Evolutionary conservation across 1,140 invertebrate species (phyloP), one percentile per base, ranked within the genome.

Genomic region (Himalopsyche phryganea): DNA sequence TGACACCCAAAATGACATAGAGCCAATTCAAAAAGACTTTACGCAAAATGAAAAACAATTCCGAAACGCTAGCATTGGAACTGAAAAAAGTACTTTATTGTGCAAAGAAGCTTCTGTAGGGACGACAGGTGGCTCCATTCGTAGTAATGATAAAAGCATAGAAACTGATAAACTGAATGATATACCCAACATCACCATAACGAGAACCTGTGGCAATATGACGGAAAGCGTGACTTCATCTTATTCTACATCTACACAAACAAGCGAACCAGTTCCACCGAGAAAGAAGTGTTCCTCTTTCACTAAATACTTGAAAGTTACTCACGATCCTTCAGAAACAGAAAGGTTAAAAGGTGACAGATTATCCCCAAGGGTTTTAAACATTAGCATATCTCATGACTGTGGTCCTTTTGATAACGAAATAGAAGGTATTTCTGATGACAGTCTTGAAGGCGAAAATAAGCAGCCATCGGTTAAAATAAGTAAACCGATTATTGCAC

Each of bases 1-100:
- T 0, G 80, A 81, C 61, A 70, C 76, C 19, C 73, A 78, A 54
- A 67, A 67, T 11, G 81, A 82, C 67, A 68, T 82, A 14, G 71
- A 77, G 58, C 57, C 72, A 3, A 72, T 71, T 47, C 49, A 68
- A 54, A 52, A 60, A 9, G 65, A 70, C 61, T 66, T 73, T 23
- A 68, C 65, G 28, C 36, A 71, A 33, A 58, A 60, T 15, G 69
- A 66, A 56, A 67, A 67, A 51, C 15, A 66, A 14, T 61, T 68
- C 54, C 61, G 64, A 54, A 71, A 77, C 62, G 69, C 69, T 45
- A 58, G 68, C 50, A 75, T 72, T 55, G 68, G 74, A 71, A 74
- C 78, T 15, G 66, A 68, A 48, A 60, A 67, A 46, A 63, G 70
- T 58, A 70, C 75, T 35, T 68, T 71, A 14, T 60, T 72, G 3